Evolutionary conservation across 2,113 vertebrate species (phyloP), one percentile per base, ranked within the genome.

Genomic region (Bos javanicus): DNA sequence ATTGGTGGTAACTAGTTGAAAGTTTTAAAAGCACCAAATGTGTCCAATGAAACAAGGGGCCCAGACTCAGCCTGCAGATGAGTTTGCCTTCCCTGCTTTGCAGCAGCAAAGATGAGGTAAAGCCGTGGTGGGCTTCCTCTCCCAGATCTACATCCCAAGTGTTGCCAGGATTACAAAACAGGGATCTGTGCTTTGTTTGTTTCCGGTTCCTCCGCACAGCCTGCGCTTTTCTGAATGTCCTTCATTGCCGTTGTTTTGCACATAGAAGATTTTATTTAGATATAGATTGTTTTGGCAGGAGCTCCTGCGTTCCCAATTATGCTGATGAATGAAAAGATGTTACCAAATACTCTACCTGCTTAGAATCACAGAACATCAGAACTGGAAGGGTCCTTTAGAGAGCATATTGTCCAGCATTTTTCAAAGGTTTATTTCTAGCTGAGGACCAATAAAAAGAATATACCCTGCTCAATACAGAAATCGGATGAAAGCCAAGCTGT

Each of bases 291-390:
- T 96, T 97, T 96, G 98, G 97, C 96, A 97, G 91, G 67, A 60
- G 21, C 84, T 97, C 83, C 91, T 85, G 78, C 3, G 6, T 57
- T 97, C 91, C 94, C 94, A 97, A 93, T 97, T 97, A 97, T 97
- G 95, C 97, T 95, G 97, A 97, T 95, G 95, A 97, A 94, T 98
- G 97, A 95, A 96, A 97, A 97, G 95, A 96, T 97, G 97, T 95
- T 91, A 95, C 97, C 93, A 92, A 96, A 90, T 96, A 94, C 89
- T 95, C 81, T 59, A 97, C 96, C 97, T 96, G 96, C 95, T 95
- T 92, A 95, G 91, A 95, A 91, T 97, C 78, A 91, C 93, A 97
- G 89, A 88, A 14, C 64, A n/a, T 62, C 93, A 50, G 86, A 76
- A 74, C 95, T 84, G 52, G 93, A 91, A 94, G 91, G 57, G 83